Evolutionary conservation across 2,888 invertebrate genomes (phyloP), one percentile per base, ranked within the genome.

Genomic region (Eustalomyia histrio): DNA sequence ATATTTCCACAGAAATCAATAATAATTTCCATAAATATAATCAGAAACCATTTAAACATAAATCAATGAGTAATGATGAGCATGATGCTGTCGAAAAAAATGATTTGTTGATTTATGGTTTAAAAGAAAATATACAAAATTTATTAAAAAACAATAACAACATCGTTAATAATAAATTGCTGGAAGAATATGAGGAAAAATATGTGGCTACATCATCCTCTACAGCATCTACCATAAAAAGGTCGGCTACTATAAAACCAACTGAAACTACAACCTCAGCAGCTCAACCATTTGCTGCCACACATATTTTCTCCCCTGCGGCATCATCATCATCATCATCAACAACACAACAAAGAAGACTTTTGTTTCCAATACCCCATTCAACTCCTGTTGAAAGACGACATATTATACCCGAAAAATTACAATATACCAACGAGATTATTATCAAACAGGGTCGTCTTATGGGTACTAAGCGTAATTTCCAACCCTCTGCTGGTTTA

Each of bases 391-490:
- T 76, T 43, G 88, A 85, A 39, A 87, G 89, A 1, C 87, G 89
- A 53, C 88, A 89, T 76, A 86, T 87, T 67, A 84, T 86, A 72
- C 89, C 87, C 58, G 89, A 90, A 65, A 90, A 90, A 80, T 82
- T 90, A 84, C 91, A 92, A 83, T 90, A 92, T 86, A 93, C 93
- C 0, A 91, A 92, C 84, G 93, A 93, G 87, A 92, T 94, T 78
- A 92, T 92, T 84, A 91, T 95, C 81, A 93, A 93, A 85, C 95
- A 95, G 87, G 95, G 95, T 0, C 92, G 92, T 53, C 88, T 96
- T 10, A 92, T 94, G 84, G 96, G 96, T 61, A 90, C 94, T 79
- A 93, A 94, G 52, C 93, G 93, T 83, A 94, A 94, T 5, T 93
- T 93, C 84, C 90, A 89, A 83, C 90, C 92, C 47, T 93, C 93